Percentiles rank a stretch among this genome's conserved stretches.
Evolutionary conservation across 2,888 invertebrate genomes (phyloP).

Genomic region (Thalpophila matura): DNA sequence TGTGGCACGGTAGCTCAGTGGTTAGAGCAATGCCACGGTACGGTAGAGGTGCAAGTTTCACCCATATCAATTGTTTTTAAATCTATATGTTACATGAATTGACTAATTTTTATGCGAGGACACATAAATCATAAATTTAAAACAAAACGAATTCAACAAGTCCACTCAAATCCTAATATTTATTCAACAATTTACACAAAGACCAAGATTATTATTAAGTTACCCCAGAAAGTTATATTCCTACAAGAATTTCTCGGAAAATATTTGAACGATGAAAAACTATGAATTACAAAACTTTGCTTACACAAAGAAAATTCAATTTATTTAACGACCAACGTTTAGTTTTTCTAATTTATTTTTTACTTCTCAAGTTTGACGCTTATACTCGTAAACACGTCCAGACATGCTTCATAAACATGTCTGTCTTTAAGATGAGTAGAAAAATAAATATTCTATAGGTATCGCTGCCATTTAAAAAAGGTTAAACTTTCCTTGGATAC

Average conservation of each 20-base stretch:
- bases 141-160: too few relatives aligned
- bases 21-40: too few relatives aligned
- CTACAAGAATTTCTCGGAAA: constrained; percentile 25
- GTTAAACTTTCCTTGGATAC: too few relatives aligned
- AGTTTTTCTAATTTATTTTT: constrained; percentile 58
- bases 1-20: too few relatives aligned
- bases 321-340: constrained; percentile 49
- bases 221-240: constrained; percentile 36
- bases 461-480: constrained; percentile 8
- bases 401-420: constrained; percentile 49
- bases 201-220: constrained; percentile 25
- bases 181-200: constrained; percentile 29
- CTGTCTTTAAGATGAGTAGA: constrained; percentile 25
- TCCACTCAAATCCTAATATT: constrained; percentile 7
- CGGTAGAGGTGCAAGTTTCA: too few relatives aligned
- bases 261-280: constrained; percentile 38
- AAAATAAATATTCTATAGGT: constrained; percentile 19
- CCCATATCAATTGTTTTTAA: too few relatives aligned
- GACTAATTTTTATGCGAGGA: too few relatives aligned
- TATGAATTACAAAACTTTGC: constrained; percentile 50
- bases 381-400: constrained; percentile 50
- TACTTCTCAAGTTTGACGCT: constrained; percentile 42
- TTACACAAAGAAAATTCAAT: constrained; percentile 49
- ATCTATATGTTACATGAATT: too few relatives aligned
- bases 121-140: too few relatives aligned